These are phyloP conservation scores for Eciton burchellii DNA, from an alignment of 1,140 invertebrate genomes.

Conservation along the genomic window DNA sequence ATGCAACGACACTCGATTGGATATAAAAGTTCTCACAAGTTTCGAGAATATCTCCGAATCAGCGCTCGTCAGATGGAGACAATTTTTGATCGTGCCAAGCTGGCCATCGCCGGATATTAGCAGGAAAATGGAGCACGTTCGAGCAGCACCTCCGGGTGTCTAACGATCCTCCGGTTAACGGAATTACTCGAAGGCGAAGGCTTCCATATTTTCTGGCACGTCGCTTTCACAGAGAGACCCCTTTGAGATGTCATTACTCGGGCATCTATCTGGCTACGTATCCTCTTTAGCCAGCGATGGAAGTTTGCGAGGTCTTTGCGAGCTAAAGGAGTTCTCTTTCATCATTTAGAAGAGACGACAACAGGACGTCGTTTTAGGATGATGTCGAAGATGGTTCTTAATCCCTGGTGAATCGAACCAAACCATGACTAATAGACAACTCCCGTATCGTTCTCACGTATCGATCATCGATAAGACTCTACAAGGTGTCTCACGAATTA, in stretches of 20 bases:
- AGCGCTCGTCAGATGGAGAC: not conserved
- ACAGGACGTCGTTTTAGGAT: not conserved
- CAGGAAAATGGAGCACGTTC: slow-evolving; percentile 44
- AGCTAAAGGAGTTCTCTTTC: slow-evolving; percentile 15
- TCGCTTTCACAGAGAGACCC: slow-evolving; percentile 16
- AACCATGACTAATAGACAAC: not conserved
- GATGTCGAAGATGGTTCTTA: not conserved
- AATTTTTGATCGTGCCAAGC: not conserved
- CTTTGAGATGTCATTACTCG: slow-evolving; percentile 44
- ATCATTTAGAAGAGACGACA: slow-evolving; percentile 19
- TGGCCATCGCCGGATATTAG: slow-evolving; percentile 24
- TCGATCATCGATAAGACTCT: not conserved
- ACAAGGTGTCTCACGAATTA: not conserved
- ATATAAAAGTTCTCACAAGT: slow-evolving; percentile 15
- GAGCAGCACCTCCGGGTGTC: slow-evolving; percentile 24
- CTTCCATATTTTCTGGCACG: slow-evolving; percentile 52
- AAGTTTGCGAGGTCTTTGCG: slow-evolving; percentile 43
- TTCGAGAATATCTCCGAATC: slow-evolving; percentile 7
- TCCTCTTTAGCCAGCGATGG: slow-evolving; percentile 47
- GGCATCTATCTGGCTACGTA: slow-evolving; percentile 34
- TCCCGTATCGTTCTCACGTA: not conserved
- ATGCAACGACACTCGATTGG: not conserved
- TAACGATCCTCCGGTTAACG: slow-evolving; percentile 54
- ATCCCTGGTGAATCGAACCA: not conserved
- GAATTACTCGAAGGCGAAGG: slow-evolving; percentile 46